Evolutionary conservation across 2,888 invertebrate species (phyloP).

Genomic region (Petrolisthes cinctipes): DNA sequence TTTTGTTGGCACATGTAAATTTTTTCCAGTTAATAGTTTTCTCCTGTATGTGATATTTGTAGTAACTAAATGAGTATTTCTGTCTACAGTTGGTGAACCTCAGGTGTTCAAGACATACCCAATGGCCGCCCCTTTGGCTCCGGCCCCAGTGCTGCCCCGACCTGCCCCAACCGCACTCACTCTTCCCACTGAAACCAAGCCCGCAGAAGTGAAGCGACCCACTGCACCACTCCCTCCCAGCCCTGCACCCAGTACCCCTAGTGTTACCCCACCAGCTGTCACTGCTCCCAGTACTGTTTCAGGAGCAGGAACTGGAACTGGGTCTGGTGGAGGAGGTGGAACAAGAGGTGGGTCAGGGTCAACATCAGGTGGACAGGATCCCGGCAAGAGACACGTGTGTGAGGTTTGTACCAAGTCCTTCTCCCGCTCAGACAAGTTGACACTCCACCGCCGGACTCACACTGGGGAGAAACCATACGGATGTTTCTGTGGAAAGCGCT

Average conservation of each 20-base stretch:
- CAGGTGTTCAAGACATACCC: slow-evolving; percentile 46
- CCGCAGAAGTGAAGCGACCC: not conserved
- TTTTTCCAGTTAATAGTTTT: no score
- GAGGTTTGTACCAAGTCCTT: slow-evolving; percentile 47
- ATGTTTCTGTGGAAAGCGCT: slow-evolving; percentile 45
- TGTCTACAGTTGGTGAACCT: slow-evolving; percentile 25
- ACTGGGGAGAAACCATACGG: slow-evolving; percentile 51
- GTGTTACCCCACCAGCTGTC: not conserved
- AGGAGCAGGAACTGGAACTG: not conserved
- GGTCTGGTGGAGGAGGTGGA: not conserved
- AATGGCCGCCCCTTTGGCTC: slow-evolving; percentile 33
- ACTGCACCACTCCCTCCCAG: not conserved
- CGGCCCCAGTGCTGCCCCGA: not conserved
- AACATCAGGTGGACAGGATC: slow-evolving; percentile 11
- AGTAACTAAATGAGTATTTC: not conserved
- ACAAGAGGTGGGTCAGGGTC: not conserved
- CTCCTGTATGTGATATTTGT: no score
- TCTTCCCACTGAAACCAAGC: not conserved
- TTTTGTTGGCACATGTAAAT: no score
- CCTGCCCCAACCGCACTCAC: not conserved
- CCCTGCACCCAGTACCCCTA: not conserved
- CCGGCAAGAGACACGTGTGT: slow-evolving; percentile 42
- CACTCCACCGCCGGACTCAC: slow-evolving; percentile 45
- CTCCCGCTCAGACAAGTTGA: slow-evolving; percentile 47
- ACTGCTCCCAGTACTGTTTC: not conserved